Evolutionary conservation across 2,113 vertebrate genomes (phyloP).

Genomic region (Charina bottae): DNA sequence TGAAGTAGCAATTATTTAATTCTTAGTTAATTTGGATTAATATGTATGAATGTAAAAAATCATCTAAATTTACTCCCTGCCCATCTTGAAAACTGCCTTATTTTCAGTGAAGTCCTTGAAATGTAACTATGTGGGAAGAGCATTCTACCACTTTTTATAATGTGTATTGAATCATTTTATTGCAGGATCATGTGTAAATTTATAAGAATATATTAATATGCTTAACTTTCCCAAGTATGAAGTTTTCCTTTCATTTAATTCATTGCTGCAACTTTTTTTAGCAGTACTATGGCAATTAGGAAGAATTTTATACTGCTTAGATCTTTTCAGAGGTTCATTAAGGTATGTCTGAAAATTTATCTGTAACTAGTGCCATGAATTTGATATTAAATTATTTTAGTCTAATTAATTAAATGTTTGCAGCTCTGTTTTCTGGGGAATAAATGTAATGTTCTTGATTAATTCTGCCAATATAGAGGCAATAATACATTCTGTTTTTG

Average conservation of each 20-base stretch:
- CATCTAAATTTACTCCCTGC: constrained; percentile 15
- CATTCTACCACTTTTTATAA: constrained; percentile 57
- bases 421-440: neutral
- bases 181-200: constrained; percentile 78
- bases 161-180: constrained; percentile 65
- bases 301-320: constrained; percentile 10
- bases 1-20: neutral
- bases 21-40: neutral
- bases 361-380: constrained; percentile 31
- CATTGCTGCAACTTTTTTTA: constrained; percentile 47
- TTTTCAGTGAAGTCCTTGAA: constrained; percentile 34
- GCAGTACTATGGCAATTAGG: constrained; percentile 42
- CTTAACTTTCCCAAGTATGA: constrained; percentile 44
- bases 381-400: neutral
- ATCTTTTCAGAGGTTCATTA: constrained; percentile 25
- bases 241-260: constrained; percentile 36
- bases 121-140: constrained; percentile 47
- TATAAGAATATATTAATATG: constrained; percentile 66
- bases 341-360: constrained; percentile 48
- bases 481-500: constrained; percentile 4
- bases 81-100: constrained; percentile 31
- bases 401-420: constrained; percentile 16
- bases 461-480: constrained; percentile 35
- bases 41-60: neutral
- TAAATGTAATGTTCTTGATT: constrained; percentile 1